Evolutionary conservation across 2,797 vertebrate genomes (phyloP).

Genomic region (Phrynocephalus forsythii): DNA sequence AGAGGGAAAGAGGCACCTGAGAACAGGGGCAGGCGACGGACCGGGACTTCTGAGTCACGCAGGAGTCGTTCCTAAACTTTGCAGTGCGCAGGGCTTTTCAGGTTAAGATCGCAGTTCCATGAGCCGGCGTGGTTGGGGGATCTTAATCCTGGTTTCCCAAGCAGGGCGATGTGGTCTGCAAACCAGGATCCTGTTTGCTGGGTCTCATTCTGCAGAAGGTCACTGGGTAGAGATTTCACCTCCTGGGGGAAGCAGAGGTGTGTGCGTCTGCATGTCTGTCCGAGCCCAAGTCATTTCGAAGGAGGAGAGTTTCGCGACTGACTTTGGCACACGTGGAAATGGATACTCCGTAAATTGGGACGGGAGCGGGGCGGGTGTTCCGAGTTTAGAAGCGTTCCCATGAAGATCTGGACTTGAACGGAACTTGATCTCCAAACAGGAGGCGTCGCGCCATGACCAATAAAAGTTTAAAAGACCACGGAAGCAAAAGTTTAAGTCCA

Average conservation of each 20-base stretch:
- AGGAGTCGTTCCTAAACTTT: neutral
- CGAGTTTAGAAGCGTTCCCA: neutral
- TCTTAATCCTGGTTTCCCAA: too few species aligned
- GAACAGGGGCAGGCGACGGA: neutral
- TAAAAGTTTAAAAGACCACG: too few species aligned
- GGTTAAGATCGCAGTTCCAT: neutral
- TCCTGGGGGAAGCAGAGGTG: neutral
- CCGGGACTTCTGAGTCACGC: neutral
- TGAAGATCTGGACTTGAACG: neutral
- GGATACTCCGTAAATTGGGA: neutral
- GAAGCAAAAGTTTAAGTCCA: neutral
- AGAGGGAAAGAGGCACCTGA: neutral
- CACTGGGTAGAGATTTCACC: neutral
- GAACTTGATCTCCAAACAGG: neutral
- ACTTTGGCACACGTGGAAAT: neutral
- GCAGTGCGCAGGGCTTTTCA: neutral
- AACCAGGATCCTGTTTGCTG: too few species aligned
- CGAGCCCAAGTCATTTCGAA: too few species aligned
- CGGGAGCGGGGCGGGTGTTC: too few species aligned
- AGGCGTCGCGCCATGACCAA: neutral
- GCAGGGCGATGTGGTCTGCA: too few species aligned
- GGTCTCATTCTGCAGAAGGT: neutral
- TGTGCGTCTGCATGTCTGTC: too few species aligned
- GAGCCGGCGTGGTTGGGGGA: neutral
- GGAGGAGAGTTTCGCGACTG: neutral